Base-by-base conservation (phyloP, 2,113 vertebrate genomes). In the Myotis brandtii region DNA sequence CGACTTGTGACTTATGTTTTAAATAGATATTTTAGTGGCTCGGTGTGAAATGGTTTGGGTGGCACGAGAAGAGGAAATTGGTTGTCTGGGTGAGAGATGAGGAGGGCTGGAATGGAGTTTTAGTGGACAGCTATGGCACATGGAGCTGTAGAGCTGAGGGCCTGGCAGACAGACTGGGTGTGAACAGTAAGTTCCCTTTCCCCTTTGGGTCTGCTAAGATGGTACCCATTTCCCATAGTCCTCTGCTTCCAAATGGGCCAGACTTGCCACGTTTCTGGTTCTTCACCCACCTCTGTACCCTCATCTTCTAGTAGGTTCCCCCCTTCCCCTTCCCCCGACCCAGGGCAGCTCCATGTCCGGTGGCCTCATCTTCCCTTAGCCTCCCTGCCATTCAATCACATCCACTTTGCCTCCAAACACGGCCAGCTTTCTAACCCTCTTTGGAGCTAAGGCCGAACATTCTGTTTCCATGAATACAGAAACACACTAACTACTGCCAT, bases 371-470 rank as follows among this genome's bases (percentile, higher is more conserved):
- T 86, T 86, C 34, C 52, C 37, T 82, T 40, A 70, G 27, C 30
- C 25, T 84, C 56, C 32, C 66, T 21, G 66, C 76, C 52, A 43
- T 69, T 50, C 79, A 3, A 32, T 95, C 32, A n/a, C 37, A 92
- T 89, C 66, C 1, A 7, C 56, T 92, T 89, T 82, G 79, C 73
- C 69, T 93, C 62, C 67, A 92, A 91, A 82, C 2, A 20, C 2
- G 70, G 64, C 64, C 80, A 75, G 80, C 17, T 72, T 66, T 83
- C 32, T 32, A 50, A 79, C 10, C 93, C 79, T 91, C 94, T 89
- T 12, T 20, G 80, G 89, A 95, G 66, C 14, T 43, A 83, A 62
- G 89, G 84, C 66, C 86, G 75, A 97, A 93, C 80, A 89, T 92
- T 96, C 86, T 89, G 84, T 84, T 87, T 90, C 72, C 89, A 50